phyloP scores from a whole-genome alignment of 2,888 invertebrate genomes.

The Sussaba pulchella region DNA sequence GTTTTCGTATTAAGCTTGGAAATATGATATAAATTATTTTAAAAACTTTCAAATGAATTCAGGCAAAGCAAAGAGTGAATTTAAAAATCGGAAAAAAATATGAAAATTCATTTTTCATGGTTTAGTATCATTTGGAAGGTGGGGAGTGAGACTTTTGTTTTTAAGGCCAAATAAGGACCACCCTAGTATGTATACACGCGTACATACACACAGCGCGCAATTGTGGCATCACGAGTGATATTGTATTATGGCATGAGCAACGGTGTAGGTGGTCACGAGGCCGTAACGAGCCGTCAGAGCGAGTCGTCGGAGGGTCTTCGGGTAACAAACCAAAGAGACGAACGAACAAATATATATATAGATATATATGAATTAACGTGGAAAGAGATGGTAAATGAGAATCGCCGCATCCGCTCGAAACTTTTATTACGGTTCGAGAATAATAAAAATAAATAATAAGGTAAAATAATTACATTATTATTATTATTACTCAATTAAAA shows the following conservation, averaged over 20 bases:
- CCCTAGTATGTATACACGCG: too few relatives aligned
- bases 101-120: too few relatives aligned
- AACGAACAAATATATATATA: background rate
- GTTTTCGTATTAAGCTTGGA: too few relatives aligned
- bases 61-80: too few relatives aligned
- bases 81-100: too few relatives aligned
- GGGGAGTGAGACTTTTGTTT: too few relatives aligned
- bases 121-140: too few relatives aligned
- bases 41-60: too few relatives aligned
- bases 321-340: conserved; percentile 25
- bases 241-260: conserved; percentile 23
- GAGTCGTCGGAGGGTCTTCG: conserved; percentile 44
- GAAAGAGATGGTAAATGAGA: conserved; percentile 21
- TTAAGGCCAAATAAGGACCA: too few relatives aligned
- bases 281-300: conserved; percentile 59
- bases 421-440: conserved; percentile 16
- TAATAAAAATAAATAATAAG: conserved; percentile 1
- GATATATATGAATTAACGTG: background rate
- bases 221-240: background rate
- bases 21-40: too few relatives aligned
- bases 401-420: conserved; percentile 34
- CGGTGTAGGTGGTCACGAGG: conserved; percentile 52
- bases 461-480: too few relatives aligned
- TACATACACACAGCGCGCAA: background rate
- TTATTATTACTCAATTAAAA: too few relatives aligned